Evolutionary conservation across 2,113 vertebrate genomes (phyloP).

Genomic region (Corynorhinus townsendii): DNA sequence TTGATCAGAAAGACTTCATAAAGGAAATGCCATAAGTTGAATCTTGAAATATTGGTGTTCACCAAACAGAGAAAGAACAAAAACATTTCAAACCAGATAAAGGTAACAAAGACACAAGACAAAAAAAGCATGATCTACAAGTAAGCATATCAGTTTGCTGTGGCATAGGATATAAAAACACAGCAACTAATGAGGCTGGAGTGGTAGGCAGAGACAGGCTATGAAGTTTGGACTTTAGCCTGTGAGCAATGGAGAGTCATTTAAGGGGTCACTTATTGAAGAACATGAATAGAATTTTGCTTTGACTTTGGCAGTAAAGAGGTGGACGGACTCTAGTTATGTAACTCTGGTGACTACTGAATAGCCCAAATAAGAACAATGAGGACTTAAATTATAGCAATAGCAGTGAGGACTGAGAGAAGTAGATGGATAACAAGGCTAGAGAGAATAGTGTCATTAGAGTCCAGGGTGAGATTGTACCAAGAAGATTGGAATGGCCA

Average conservation of each 20-base stretch:
- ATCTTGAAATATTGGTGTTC: slow-evolving; percentile 4
- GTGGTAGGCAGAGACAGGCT: not conserved
- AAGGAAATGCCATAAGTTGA: not conserved
- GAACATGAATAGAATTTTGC: not conserved
- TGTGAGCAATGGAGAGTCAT: not conserved
- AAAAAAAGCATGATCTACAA: not conserved
- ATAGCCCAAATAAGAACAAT: not conserved
- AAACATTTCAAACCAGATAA: not conserved
- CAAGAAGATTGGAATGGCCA: not conserved
- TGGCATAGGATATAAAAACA: not conserved
- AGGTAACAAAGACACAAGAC: not conserved
- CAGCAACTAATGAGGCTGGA: not conserved
- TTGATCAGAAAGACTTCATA: not conserved
- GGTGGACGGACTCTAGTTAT: not conserved
- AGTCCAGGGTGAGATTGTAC: not conserved
- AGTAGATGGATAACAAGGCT: not conserved
- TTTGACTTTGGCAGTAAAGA: not conserved
- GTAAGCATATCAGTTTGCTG: not conserved
- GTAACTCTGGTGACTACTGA: not conserved
- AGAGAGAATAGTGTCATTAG: not conserved
- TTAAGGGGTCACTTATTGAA: not conserved
- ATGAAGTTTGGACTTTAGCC: not conserved
- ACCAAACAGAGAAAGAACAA: not conserved
- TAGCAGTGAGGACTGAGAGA: not conserved
- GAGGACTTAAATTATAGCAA: not conserved